A percentile compares a stretch with the other conserved stretches of the same genome.
phyloP scores from a whole-genome alignment of 2,797 vertebrate genomes.

The Gila robusta region DNA sequence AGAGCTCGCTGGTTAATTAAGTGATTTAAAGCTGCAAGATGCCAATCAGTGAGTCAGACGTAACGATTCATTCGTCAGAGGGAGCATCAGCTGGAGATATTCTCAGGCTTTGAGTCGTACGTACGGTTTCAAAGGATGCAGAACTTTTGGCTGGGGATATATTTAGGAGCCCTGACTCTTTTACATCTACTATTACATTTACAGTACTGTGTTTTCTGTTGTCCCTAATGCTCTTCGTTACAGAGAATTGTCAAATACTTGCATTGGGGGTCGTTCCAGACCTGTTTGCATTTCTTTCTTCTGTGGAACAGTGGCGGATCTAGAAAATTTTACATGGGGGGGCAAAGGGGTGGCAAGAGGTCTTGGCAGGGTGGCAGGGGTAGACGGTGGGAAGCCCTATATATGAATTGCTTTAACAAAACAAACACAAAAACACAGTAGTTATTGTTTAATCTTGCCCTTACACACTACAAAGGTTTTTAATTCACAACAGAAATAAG shows the following conservation, averaged over 20 bases:
- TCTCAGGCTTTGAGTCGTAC: slow-evolving; percentile 42
- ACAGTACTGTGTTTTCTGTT: background rate
- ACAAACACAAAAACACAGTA: too few species aligned
- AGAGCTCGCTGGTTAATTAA: slow-evolving; percentile 43
- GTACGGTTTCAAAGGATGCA: slow-evolving; percentile 39
- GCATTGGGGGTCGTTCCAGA: background rate
- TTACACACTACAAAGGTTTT: too few species aligned
- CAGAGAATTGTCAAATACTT: background rate
- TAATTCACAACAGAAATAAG: too few species aligned
- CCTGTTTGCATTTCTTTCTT: background rate
- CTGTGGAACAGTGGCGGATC: too few species aligned
- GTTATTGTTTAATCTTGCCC: too few species aligned
- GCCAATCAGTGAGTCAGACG: slow-evolving; percentile 55
- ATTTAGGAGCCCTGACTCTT: slow-evolving; percentile 9
- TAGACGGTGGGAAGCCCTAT: too few species aligned
- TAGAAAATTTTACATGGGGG: too few species aligned
- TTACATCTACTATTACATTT: background rate
- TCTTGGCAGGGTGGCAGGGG: too few species aligned
- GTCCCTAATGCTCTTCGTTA: background rate
- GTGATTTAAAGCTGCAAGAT: slow-evolving; percentile 43
- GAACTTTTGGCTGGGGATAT: slow-evolving; percentile 32
- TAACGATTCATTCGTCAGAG: slow-evolving; percentile 39
- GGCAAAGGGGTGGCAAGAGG: too few species aligned
- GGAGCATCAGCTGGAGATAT: slow-evolving; percentile 51
- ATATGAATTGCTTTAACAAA: too few species aligned